Percentiles rank a stretch among this genome's conserved stretches.
These are phyloP conservation scores for Muscicapa striata DNA, from an alignment of 2,797 vertebrate genomes.

Conservation along the genomic window DNA sequence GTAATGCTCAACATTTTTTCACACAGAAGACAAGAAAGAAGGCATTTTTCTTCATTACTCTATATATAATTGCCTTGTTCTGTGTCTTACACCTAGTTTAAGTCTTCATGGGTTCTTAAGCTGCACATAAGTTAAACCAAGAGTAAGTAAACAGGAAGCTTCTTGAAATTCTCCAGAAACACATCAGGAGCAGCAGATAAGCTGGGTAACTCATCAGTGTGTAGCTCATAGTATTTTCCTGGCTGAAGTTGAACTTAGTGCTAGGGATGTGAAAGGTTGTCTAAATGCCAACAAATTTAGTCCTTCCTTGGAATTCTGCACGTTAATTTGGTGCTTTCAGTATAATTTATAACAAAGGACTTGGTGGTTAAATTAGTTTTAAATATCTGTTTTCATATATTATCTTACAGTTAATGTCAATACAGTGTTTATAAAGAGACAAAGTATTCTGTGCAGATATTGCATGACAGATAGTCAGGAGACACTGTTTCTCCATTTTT, in stretches of 20 bases:
- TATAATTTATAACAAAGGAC: background rate
- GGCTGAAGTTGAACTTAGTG: background rate
- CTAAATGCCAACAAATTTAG: background rate
- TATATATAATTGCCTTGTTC: background rate
- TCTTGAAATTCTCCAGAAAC: background rate
- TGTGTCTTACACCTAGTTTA: background rate
- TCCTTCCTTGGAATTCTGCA: background rate
- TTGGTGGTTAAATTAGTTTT: background rate
- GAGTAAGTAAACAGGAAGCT: background rate
- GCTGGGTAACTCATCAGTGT: background rate
- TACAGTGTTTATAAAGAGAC: background rate
- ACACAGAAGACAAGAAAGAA: background rate
- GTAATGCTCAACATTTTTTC: background rate
- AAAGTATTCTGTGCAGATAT: background rate
- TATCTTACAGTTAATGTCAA: background rate
- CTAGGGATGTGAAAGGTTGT: background rate
- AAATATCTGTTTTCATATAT: background rate
- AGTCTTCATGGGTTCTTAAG: background rate
- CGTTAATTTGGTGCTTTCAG: background rate
- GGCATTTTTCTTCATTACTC: accelerated
- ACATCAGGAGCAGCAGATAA: background rate
- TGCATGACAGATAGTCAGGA: background rate
- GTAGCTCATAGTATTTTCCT: background rate
- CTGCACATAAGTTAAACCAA: background rate
- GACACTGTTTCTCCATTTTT: accelerated